Conservation (phyloP, 2,888 invertebrate species). For the Cylindroiulus punctatus region DNA sequence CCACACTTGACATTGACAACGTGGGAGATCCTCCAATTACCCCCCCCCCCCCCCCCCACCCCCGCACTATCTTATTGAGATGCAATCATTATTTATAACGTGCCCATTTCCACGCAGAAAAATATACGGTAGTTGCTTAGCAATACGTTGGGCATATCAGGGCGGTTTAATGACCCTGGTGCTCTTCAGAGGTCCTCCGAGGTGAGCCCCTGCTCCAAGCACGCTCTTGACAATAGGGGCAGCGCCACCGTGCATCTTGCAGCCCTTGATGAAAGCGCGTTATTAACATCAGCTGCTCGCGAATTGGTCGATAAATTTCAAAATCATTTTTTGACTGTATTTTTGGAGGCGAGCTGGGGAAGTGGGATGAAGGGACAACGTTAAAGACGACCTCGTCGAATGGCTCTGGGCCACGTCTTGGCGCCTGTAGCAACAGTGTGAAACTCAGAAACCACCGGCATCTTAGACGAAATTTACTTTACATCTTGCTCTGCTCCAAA, state of each 20-base stretch:
- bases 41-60: too few relatives aligned
- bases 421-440: too few relatives aligned
- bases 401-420: too few relatives aligned
- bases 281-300: slow-evolving; percentile 15
- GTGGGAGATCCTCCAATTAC: too few relatives aligned
- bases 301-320: slow-evolving; percentile 32
- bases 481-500: too few relatives aligned
- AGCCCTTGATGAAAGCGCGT: slow-evolving; percentile 9
- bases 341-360: neutral
- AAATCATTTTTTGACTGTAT: neutral
- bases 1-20: too few relatives aligned
- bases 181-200: neutral
- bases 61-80: neutral
- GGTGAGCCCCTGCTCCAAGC: too few relatives aligned
- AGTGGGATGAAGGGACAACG: neutral
- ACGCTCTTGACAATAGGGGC: too few relatives aligned
- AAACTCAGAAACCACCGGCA: too few relatives aligned
- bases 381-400: neutral
- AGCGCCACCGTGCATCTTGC: neutral
- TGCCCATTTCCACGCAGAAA: neutral
- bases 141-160: neutral
- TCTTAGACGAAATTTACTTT: too few relatives aligned
- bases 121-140: slow-evolving; percentile 3
- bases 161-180: neutral
- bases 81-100: neutral